Evolutionary conservation across 64 coral and sea anemone genomes (phyloP).

Genomic region (Anthopleura sola): DNA sequence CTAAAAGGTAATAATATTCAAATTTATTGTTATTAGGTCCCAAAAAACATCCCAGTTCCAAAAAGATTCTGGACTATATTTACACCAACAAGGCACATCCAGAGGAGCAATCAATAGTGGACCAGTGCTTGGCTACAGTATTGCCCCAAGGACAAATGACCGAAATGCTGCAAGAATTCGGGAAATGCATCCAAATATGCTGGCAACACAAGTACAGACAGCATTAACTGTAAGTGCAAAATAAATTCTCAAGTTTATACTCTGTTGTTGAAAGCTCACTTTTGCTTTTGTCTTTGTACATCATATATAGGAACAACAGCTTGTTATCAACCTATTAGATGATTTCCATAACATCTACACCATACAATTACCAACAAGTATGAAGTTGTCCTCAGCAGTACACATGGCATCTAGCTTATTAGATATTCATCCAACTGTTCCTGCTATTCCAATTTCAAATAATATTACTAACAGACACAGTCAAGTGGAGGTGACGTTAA

Average conservation of each 20-base stretch:
- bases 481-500: background rate
- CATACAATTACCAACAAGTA: conserved; percentile 29
- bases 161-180: background rate
- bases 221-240: background rate
- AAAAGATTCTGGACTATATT: conserved; percentile 35
- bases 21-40: conserved; percentile 9
- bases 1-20: background rate
- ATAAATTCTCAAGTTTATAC: background rate
- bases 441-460: background rate
- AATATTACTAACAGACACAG: background rate
- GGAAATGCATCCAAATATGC: background rate
- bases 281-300: background rate
- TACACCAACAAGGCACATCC: conserved; percentile 40
- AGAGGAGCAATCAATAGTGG: conserved; percentile 62
- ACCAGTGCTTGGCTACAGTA: conserved; percentile 25
- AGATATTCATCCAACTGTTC: conserved; percentile 43
- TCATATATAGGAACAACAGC: conserved; percentile 5
- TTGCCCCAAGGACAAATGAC: conserved; percentile 42
- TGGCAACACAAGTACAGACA: background rate
- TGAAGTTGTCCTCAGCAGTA: conserved; percentile 48
- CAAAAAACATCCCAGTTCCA: conserved; percentile 44
- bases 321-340: conserved; percentile 52
- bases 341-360: conserved; percentile 69
- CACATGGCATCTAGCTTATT: conserved; percentile 47
- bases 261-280: background rate